Percentiles rank a stretch among this genome's conserved stretches.
Evolutionary conservation across 2,797 vertebrate species (phyloP).

Genomic region (Crocodylus rhombifer): DNA sequence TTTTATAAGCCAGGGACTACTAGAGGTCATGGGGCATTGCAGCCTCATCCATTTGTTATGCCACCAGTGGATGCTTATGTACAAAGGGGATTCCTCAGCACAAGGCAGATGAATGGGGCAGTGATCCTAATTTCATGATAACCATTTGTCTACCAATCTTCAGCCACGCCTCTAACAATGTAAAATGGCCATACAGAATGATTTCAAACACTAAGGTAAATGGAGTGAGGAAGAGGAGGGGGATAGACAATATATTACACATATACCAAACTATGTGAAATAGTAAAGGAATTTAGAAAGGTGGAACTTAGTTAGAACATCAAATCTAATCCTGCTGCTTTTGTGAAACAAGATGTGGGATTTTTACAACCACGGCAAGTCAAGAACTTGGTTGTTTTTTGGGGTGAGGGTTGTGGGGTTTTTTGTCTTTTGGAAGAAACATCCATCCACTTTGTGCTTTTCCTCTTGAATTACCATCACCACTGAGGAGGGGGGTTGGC

Average conservation of each 20-base stretch:
- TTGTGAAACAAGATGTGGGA: neutral
- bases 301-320: neutral
- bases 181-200: too few species aligned
- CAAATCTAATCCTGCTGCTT: neutral
- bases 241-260: too few species aligned
- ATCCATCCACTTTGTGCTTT: neutral
- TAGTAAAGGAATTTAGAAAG: neutral
- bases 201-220: too few species aligned
- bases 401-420: neutral
- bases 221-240: too few species aligned
- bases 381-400: neutral
- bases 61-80: too few species aligned
- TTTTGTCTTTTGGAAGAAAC: neutral
- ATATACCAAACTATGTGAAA: too few species aligned
- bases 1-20: neutral
- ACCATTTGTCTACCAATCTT: too few species aligned
- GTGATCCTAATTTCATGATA: too few species aligned
- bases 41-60: neutral
- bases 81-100: too few species aligned
- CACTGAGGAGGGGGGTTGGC: rapidly evolving
- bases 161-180: too few species aligned
- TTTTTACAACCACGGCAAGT: neutral
- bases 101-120: too few species aligned
- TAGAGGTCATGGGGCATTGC: rapidly evolving
- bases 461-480: neutral